Percentiles rank a stretch among this genome's conserved stretches.
These are phyloP conservation scores for Rhipidura dahli DNA, from an alignment of 2,113 vertebrate species.

Conservation along the genomic window DNA sequence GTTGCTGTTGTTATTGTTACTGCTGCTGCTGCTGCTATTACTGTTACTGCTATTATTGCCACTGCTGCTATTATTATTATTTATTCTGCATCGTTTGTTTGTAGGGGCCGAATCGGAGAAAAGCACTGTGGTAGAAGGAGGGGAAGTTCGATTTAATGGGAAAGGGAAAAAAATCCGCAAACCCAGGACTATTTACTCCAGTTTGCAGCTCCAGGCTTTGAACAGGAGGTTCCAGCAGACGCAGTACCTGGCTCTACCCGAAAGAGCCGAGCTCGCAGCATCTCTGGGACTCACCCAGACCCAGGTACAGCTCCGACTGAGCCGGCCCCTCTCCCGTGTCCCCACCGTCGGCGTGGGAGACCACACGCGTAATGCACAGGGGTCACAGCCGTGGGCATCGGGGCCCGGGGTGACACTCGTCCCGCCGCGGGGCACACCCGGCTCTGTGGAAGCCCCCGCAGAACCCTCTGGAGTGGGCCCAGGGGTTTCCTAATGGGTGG, in stretches of 20 bases:
- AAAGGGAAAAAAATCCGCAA: conserved; percentile 99
- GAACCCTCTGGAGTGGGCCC: not conserved
- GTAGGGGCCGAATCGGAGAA: conserved; percentile 90
- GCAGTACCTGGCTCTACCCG: conserved; percentile 95
- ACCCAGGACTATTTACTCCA: conserved; percentile 98
- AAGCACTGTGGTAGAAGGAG: conserved; percentile 97
- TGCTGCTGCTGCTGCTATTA: not conserved
- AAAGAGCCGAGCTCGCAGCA: conserved; percentile 96
- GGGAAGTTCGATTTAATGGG: conserved; percentile 97
- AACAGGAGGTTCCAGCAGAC: conserved; percentile 99
- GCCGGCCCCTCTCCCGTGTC: not conserved
- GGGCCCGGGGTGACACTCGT: not conserved
- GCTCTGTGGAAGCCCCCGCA: not conserved
- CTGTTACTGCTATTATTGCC: conserved; percentile 7
- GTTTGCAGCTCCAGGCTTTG: conserved; percentile 96
- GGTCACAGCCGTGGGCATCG: not conserved
- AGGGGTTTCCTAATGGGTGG: not conserved
- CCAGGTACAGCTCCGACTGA: conserved; percentile 79
- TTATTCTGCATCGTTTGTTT: conserved; percentile 32
- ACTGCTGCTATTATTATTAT: conserved; percentile 28
- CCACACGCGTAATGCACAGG: not conserved
- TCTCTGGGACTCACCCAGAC: conserved; percentile 98
- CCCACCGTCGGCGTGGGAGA: not conserved
- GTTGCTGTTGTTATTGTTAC: conserved; percentile 16
- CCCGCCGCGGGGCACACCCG: not conserved